phyloP scores from a whole-genome alignment of 2,888 invertebrate species.

The Chironomus tentans region DNA sequence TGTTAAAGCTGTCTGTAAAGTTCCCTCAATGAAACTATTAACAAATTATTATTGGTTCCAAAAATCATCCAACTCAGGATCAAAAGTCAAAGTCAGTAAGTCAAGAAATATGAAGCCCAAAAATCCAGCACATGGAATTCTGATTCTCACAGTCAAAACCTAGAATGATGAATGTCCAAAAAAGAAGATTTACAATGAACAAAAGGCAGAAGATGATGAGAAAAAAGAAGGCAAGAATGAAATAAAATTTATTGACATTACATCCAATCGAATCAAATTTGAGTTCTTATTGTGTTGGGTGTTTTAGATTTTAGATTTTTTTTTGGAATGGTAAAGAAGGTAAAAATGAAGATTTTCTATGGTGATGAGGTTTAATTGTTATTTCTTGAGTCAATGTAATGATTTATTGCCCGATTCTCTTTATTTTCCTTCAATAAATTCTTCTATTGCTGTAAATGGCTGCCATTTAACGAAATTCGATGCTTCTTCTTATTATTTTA shows the following conservation, averaged over 20 bases:
- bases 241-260: slow-evolving; percentile 1
- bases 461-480: neutral
- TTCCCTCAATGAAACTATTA: no score
- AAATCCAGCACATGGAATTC: neutral
- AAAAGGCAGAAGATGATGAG: neutral
- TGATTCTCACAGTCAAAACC: neutral
- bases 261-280: neutral
- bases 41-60: no score
- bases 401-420: slow-evolving; percentile 3
- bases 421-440: neutral
- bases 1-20: no score
- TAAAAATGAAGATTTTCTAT: neutral
- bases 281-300: neutral
- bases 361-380: slow-evolving; percentile 1
- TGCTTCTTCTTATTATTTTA: neutral
- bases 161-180: neutral
- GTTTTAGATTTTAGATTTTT: no score
- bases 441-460: neutral
- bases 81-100: no score
- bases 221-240: neutral
- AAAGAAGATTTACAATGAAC: neutral
- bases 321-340: neutral
- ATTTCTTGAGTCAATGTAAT: neutral
- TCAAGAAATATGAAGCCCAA: no score
- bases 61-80: no score